Base-by-base conservation (phyloP, 2,888 invertebrate genomes). In the Harpalus rufipes region DNA sequence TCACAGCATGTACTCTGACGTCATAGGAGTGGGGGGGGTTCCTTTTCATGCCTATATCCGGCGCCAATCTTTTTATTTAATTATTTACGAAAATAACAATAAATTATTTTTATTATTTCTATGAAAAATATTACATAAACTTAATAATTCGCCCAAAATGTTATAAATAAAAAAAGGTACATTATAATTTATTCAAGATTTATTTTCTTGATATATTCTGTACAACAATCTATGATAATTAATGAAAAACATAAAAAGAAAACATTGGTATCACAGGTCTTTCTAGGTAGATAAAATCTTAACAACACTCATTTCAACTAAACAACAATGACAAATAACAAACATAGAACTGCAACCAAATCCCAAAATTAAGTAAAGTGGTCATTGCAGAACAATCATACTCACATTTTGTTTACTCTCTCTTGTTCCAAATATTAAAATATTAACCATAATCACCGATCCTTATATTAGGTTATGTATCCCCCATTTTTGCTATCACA, bases 251-350 rank as follows among this genome's bases (percentile, higher is more conserved):
- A 84, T 84, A 84, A 84, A 84, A 84, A 84, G 78, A 84, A 84
- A 84, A 78, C 61, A 84, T 84, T 84, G 84, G 84, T 84, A 84
- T 84, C 84, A 84, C 84, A 84, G 84, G 84, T 84, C 84, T 84
- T 84, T 84, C 84, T 84, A 84, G 84, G 79, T 84, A 84, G 84
- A 74, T 84, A 84, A 79, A 78, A 61, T 83, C 59, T 84, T 78
- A 84, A 78, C 68, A 84, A 65, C 79, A 84, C 78, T 79, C 79
- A 51, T 84, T 25, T 79, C 59, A 79, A 84, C 14, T 39, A 65
- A 79, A 79, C 25, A 68, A 68, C 68, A 84, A 84, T 56, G 65
- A 68, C 63, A 81, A 81, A 63, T 79, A 79, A 63, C 68, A 65
- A 82, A 84, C 83, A 83, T 59, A 72, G 41, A 82, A 76, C 74